Evolutionary conservation across 2,113 vertebrate genomes (phyloP).

Genomic region (Ptyas mucosa): DNA sequence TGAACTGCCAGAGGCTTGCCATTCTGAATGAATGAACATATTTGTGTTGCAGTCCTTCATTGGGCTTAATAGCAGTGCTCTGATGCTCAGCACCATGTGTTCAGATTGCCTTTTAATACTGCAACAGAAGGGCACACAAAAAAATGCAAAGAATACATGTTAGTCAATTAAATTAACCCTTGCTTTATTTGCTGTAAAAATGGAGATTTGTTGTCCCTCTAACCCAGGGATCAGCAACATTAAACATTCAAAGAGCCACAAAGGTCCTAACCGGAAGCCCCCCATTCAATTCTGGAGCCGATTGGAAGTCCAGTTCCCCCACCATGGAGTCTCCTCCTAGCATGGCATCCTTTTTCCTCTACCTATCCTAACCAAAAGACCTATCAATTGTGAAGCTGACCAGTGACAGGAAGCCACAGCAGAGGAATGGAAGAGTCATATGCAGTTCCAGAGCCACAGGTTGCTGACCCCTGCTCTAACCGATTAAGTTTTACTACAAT

Average conservation of each 20-base stretch:
- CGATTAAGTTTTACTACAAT: neutral
- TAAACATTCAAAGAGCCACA: no score
- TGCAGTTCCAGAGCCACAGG: no score
- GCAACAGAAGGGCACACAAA: neutral
- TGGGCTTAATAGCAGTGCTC: neutral
- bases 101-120: neutral
- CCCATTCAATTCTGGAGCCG: no score
- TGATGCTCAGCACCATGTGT: neutral
- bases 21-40: constrained; percentile 13
- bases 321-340: no score
- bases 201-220: neutral
- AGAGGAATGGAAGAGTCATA: no score
- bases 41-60: neutral
- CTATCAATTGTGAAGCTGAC: no score
- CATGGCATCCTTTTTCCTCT: no score
- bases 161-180: neutral
- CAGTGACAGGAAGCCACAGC: no score
- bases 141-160: neutral
- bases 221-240: neutral
- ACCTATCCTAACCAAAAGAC: no score
- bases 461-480: no score
- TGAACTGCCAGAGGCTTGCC: constrained; percentile 4
- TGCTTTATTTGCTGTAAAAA: neutral
- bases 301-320: no score
- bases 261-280: no score